Conservation (phyloP, 2,888 invertebrate species). For the Cerastoderma edule region DNA sequence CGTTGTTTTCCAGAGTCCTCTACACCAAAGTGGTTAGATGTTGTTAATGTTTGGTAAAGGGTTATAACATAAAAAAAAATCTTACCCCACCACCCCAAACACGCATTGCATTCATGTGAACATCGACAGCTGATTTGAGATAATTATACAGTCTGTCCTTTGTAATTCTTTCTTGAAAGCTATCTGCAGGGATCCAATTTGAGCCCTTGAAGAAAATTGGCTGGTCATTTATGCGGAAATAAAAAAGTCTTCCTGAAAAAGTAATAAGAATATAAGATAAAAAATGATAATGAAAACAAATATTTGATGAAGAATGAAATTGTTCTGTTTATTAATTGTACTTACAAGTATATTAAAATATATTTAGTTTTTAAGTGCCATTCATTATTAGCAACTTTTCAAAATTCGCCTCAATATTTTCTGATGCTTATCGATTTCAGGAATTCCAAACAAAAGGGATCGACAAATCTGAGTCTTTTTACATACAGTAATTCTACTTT, state of each 20-base stretch:
- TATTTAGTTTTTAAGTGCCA: too few species aligned
- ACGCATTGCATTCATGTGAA: constrained; percentile 96
- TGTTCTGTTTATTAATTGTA: neutral
- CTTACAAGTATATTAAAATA: too few species aligned
- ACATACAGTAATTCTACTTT: too few species aligned
- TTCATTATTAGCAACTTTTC: too few species aligned
- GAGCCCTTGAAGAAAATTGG: constrained; percentile 97
- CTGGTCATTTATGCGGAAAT: constrained; percentile 92
- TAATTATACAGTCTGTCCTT: constrained; percentile 87
- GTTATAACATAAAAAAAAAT: too few species aligned
- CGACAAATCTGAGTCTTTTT: too few species aligned
- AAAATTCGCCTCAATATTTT: too few species aligned
- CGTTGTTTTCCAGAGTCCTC: too few species aligned
- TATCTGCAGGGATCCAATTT: constrained; percentile 95
- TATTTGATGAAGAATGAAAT: neutral
- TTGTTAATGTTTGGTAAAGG: too few species aligned
- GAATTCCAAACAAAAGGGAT: too few species aligned
- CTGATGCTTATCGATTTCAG: too few species aligned
- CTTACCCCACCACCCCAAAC: constrained; percentile 96
- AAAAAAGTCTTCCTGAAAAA: constrained; percentile 88
- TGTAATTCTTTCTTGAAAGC: constrained; percentile 91
- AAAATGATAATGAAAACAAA: neutral
- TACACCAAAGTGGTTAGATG: too few species aligned
- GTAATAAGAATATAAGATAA: neutral
- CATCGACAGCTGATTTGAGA: constrained; percentile 89